Evolutionary conservation across 2,113 vertebrate species (phyloP).

Genomic region (Pseudorhombus dupliciocellatus): DNA sequence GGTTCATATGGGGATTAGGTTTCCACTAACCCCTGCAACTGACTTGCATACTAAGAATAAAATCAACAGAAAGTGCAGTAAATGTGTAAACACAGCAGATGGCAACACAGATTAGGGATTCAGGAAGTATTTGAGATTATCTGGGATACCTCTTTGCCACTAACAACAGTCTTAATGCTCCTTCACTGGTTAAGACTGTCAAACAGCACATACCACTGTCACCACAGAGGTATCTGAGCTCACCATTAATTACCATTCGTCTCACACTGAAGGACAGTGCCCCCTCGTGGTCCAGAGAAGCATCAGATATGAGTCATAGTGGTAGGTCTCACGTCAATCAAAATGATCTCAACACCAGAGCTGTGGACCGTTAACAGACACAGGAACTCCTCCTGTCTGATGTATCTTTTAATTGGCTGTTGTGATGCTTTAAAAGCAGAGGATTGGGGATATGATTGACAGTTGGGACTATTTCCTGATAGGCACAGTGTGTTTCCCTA

Average conservation of each 20-base stretch:
- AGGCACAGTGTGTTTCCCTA: too few relatives aligned
- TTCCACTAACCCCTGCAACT: conserved; percentile 33
- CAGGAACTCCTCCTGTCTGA: neutral
- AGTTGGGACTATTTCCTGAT: too few relatives aligned
- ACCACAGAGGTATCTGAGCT: conserved; percentile 11
- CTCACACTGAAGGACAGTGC: conserved; percentile 29
- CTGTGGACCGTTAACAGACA: neutral
- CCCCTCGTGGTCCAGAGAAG: conserved; percentile 39
- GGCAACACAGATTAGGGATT: conserved; percentile 74
- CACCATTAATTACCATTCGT: neutral
- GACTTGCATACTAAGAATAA: conserved; percentile 59
- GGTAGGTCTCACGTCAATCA: neutral
- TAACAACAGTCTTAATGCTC: conserved; percentile 18
- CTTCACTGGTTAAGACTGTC: conserved; percentile 32
- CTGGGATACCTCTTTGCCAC: conserved; percentile 17
- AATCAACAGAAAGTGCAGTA: conserved; percentile 41
- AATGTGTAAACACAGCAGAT: conserved; percentile 66
- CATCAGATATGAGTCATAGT: neutral
- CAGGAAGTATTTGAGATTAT: conserved; percentile 35
- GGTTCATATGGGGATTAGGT: conserved; percentile 39
- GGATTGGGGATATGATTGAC: too few relatives aligned
- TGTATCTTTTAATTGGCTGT: too few relatives aligned
- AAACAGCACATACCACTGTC: neutral
- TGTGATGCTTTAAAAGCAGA: too few relatives aligned
- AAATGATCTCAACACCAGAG: neutral